Conservation (phyloP, 2,888 invertebrate species). For the Mechanitis mazaeus region DNA sequence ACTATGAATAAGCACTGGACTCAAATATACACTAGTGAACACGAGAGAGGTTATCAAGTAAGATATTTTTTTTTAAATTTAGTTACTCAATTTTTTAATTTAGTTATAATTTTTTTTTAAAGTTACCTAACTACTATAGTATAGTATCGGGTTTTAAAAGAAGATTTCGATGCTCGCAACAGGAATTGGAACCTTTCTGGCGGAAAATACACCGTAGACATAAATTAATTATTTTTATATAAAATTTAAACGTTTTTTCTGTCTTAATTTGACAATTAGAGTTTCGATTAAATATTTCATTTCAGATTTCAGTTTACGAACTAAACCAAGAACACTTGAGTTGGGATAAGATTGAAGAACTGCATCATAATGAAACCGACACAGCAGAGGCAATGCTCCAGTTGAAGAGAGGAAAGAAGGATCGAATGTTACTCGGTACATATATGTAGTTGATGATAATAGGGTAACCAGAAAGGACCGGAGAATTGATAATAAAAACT, state of each 20-base stretch:
- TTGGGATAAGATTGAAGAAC: constrained; percentile 79
- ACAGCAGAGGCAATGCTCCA: constrained; percentile 86
- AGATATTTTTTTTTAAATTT: constrained; percentile 3
- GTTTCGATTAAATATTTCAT: neutral
- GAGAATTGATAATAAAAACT: too few species aligned
- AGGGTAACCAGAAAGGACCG: too few species aligned
- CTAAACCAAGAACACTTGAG: constrained; percentile 66
- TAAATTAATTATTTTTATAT: too few species aligned
- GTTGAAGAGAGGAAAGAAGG: constrained; percentile 88
- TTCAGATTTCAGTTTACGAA: constrained; percentile 60
- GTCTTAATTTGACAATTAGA: neutral
- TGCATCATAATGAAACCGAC: constrained; percentile 82
- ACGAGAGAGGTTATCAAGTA: constrained; percentile 78
- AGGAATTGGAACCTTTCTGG: too few species aligned
- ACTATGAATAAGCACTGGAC: constrained; percentile 81
- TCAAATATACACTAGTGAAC: constrained; percentile 82
- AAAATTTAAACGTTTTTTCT: neutral
- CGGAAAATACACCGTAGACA: too few species aligned
- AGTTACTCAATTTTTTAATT: neutral
- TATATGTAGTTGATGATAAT: neutral
- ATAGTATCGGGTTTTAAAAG: too few species aligned
- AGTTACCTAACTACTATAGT: too few species aligned
- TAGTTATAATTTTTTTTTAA: too few species aligned
- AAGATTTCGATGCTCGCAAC: too few species aligned
- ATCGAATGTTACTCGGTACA: constrained; percentile 85